Evolutionary conservation across 2,113 vertebrate species (phyloP).

Genomic region (Odontophorus gujanensis): DNA sequence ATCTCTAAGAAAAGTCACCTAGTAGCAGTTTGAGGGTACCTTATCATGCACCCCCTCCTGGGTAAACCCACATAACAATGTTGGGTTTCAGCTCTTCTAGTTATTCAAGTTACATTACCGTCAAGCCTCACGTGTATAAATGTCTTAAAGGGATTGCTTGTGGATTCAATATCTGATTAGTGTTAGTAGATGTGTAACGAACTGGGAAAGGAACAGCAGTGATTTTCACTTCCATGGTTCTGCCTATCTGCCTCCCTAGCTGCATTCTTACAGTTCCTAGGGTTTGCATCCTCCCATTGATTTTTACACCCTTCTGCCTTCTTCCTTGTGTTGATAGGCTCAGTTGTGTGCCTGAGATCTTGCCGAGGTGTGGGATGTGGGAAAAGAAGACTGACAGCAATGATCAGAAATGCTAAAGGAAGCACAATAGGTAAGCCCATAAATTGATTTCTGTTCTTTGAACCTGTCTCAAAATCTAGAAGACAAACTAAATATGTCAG

Average conservation of each 20-base stretch:
- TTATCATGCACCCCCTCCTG: neutral
- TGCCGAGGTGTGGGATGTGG: rapidly evolving
- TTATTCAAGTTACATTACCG: neutral
- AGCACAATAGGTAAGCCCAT: neutral
- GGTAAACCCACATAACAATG: neutral
- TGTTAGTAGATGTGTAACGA: neutral
- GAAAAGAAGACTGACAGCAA: neutral
- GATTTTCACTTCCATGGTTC: neutral
- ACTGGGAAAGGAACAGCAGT: neutral
- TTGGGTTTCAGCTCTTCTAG: neutral
- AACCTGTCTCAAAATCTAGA: neutral
- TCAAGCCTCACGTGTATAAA: neutral
- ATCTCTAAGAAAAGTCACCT: neutral
- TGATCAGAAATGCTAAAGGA: neutral
- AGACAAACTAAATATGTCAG: neutral
- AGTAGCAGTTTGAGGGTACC: rapidly evolving
- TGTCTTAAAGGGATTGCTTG: neutral
- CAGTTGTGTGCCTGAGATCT: rapidly evolving
- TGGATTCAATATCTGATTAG: neutral
- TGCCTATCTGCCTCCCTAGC: neutral
- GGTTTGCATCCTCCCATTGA: neutral
- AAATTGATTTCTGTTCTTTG: neutral
- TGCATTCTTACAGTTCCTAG: neutral
- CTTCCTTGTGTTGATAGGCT: neutral
- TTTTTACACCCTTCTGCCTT: neutral